Percentiles rank a stretch among this genome's conserved stretches.
Conservation (phyloP, 2,888 invertebrate species). For the Portevinia maculata region DNA sequence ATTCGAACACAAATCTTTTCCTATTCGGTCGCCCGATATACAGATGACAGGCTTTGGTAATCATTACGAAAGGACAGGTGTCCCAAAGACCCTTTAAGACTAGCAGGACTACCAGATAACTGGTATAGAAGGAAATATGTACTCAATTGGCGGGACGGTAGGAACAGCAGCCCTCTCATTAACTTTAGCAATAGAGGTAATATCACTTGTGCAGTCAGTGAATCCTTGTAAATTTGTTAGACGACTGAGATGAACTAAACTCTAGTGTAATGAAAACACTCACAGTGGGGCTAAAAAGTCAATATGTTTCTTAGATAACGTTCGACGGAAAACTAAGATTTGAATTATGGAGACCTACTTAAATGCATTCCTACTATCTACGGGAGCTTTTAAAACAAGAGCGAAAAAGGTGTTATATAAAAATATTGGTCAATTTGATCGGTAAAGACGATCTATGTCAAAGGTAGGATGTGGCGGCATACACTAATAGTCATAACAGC, state of each 20-base stretch:
- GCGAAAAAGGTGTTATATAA: too few species aligned
- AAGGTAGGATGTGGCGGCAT: too few species aligned
- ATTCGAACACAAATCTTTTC: constrained; percentile 60
- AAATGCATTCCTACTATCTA: too few species aligned
- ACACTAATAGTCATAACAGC: too few species aligned
- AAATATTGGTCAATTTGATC: too few species aligned
- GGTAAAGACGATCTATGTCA: too few species aligned
- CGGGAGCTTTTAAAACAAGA: too few species aligned
- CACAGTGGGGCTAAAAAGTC: constrained; percentile 35
- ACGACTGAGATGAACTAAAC: constrained; percentile 51
- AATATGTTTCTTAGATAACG: too few species aligned
- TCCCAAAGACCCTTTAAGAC: constrained; percentile 10
- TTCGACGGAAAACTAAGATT: too few species aligned
- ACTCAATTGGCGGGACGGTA: constrained; percentile 10
- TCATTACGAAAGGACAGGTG: constrained; percentile 62
- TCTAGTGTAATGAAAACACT: constrained; percentile 13
- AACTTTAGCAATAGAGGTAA: constrained; percentile 3
- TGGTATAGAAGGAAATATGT: constrained; percentile 20
- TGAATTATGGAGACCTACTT: neutral
- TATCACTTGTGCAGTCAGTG: constrained; percentile 21
- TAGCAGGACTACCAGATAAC: constrained; percentile 13
- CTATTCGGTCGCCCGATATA: constrained; percentile 62
- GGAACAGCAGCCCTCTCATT: neutral
- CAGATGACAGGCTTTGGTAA: constrained; percentile 54
- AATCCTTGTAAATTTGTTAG: constrained; percentile 23